Conservation (phyloP, 2,797 vertebrate species). For the Coregonus suidteri region DNA sequence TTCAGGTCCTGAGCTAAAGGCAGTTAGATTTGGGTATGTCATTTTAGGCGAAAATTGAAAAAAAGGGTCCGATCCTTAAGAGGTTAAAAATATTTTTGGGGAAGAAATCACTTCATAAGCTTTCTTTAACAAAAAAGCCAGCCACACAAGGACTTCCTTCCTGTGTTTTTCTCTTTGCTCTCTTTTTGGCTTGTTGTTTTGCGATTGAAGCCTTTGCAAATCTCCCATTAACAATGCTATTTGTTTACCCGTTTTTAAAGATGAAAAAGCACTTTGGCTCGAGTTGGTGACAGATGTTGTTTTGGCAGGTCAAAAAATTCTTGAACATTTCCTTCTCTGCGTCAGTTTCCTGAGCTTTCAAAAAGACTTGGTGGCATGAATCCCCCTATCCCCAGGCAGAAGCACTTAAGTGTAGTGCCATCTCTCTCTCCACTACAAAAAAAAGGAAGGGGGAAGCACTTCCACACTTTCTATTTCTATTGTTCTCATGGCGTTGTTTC, state of each 20-base stretch:
- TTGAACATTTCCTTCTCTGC: slow-evolving; percentile 48
- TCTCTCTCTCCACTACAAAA: slow-evolving; percentile 13
- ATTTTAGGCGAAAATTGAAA: too few relatives aligned
- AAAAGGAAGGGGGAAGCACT: slow-evolving; percentile 41
- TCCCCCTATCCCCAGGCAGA: slow-evolving; percentile 3
- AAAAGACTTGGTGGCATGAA: slow-evolving; percentile 20
- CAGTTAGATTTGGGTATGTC: too few relatives aligned
- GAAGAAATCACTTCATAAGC: too few relatives aligned
- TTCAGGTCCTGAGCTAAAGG: too few relatives aligned
- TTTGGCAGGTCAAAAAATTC: slow-evolving; percentile 37
- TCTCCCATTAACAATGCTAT: slow-evolving; percentile 41
- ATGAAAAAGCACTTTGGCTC: neutral
- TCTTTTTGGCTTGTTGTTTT: slow-evolving; percentile 21
- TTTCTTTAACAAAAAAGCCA: slow-evolving; percentile 5
- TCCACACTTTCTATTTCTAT: slow-evolving; percentile 51
- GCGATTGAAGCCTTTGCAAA: slow-evolving; percentile 11
- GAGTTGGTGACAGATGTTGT: slow-evolving; percentile 34
- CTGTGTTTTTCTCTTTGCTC: slow-evolving; percentile 27
- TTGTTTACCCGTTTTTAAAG: slow-evolving; percentile 46
- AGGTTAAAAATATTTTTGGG: too few relatives aligned
- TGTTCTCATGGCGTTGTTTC: slow-evolving; percentile 46
- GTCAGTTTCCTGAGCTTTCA: slow-evolving; percentile 40
- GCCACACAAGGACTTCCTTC: slow-evolving; percentile 48
- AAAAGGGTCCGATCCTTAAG: too few relatives aligned
- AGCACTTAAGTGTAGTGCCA: neutral